Base-by-base conservation (phyloP, 2,797 vertebrate species). In the Alcedo quadribrachys region DNA sequence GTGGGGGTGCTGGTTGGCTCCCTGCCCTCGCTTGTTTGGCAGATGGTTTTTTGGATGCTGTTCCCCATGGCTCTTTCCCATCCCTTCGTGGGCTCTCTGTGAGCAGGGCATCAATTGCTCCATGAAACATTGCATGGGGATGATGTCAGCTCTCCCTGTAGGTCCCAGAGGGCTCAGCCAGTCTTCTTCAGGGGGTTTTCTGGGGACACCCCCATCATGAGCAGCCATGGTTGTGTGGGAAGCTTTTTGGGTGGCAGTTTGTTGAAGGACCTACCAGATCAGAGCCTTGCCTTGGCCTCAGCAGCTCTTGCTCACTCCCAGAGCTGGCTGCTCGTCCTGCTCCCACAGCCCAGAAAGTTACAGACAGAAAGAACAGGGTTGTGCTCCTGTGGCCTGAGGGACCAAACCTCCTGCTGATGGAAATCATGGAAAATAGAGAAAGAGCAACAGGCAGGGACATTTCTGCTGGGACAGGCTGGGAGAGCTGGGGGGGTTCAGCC, bases 231-330 rank as follows among this genome's bases (percentile, higher is more conserved):
- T 15, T 24, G 19, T 28, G 63, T 75, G 60, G 50, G 60, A 76
- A 54, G 20, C 21, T 28, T 33, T 78, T 40, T 11, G 70, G 57
- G 51, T 20, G 15, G 66, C 43, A 15, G 12, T 46, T 50, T 67
- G 80, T 45, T 5, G 25, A 27, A 27, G 46, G 48, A 48, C 57
- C 57, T 57, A 28, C 67, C 27, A 11, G 48, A 12, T 74, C 2
- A 30, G 53, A 14, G 45, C n/a, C 57, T 78, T 33, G n/a, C 51
- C 51, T 27, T 7, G 67, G 24, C 35, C 5, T 15, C 65, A 3
- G 21, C 2, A 3, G 30, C 60, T 32, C 43, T 22, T 5, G 1
- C 42, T 51, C 14, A 0, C 27, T 75, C 48, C 33, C 25, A 5
- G 67, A 35, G 30, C 65, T 12, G 15, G 18, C 46, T 43, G 11